phyloP scores from a whole-genome alignment of 2,113 vertebrate genomes.

The Atractosteus spatula region DNA sequence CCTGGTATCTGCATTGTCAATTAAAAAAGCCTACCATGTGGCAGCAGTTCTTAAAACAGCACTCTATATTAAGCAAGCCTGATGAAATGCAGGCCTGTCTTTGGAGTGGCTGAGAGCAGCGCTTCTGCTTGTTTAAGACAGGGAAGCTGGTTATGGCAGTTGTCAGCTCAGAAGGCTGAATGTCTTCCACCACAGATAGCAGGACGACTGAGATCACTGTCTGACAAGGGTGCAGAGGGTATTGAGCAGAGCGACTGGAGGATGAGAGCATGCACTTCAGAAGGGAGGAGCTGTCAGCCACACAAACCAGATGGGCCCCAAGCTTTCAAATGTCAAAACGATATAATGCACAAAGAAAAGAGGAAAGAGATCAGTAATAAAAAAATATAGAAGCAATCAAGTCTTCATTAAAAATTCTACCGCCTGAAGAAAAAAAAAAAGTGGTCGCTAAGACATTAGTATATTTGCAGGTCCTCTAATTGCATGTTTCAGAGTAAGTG shows the following conservation, averaged over 20 bases:
- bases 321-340: slow-evolving; percentile 4
- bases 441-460: background rate
- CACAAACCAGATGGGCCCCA: background rate
- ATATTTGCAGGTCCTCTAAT: background rate
- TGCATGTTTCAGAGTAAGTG: background rate
- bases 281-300: background rate
- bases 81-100: background rate
- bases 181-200: slow-evolving; percentile 12
- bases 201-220: slow-evolving; percentile 24
- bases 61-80: background rate
- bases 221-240: background rate
- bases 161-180: background rate
- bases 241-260: background rate
- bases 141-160: background rate
- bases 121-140: background rate
- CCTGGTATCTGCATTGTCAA: too few relatives aligned
- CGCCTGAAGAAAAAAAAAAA: background rate
- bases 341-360: background rate
- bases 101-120: background rate
- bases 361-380: too few relatives aligned
- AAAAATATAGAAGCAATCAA: background rate
- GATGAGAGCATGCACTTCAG: slow-evolving; percentile 11
- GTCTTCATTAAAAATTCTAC: background rate
- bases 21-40: too few relatives aligned
- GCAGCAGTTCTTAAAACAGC: background rate